Evolutionary conservation across 1,140 invertebrate species (phyloP), one percentile per base, ranked within the genome.

Genomic region (Cydia splendana): DNA sequence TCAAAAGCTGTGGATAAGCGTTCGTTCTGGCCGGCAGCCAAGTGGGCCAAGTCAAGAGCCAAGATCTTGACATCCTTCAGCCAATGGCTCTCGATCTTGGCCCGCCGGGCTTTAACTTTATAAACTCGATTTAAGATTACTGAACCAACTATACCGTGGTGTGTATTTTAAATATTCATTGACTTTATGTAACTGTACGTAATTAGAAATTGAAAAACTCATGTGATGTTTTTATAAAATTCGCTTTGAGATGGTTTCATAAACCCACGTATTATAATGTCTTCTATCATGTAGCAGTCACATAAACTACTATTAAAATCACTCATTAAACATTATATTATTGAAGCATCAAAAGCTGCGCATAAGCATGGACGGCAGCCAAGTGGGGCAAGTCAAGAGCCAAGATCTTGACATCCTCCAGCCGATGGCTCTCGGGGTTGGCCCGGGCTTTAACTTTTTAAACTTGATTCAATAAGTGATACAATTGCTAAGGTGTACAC

Each of bases 11-110:
- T 0, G 5, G n/a, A 57, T 18, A 1, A 4, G 6, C 53, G 34
- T 30, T 30, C 30, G 34, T 34, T 34, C 20, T 62, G 57, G 57
- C 57, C 2, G 20, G 2, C n/a, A 7, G 57, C 57, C 57, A 62
- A 62, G 57, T 62, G 20, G 57, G 20, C 6, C 57, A 5, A 20
- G 57, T 12, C 20, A 12, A 20, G 57, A 6, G 57, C 57, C n/a
- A 62, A 62, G 57, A 24, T 62, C 57, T 62, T 62, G 20, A 62
- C 57, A 62, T 62, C 51, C 51, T 53, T 18, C 57, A 18, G 5
- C 53, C n/a, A 4, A 57, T n/a, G 53, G 53, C 48, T 15, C 48
- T 18, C 53, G n/a, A 5, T 9, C 20, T 62, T 24, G 57, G 20
- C 20, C 10, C 9, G 18, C 10, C 9, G 18, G 0, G 7, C 18